These are phyloP conservation scores for Minunthozetes semirufus DNA, from an alignment of 2,888 invertebrate genomes.

Conservation along the genomic window DNA sequence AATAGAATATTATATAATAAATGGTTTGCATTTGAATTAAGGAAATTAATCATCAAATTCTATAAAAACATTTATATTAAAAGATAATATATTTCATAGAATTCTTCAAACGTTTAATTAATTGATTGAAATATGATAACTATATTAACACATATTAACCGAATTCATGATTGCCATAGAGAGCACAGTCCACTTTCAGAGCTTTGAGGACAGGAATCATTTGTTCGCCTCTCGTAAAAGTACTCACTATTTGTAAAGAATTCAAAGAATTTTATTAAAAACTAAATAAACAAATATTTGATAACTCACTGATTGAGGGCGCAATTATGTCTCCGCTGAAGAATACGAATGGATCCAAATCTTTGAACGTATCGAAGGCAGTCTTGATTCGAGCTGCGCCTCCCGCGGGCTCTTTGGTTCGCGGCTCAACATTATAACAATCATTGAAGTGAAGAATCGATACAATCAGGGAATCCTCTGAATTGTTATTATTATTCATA, in stretches of 20 bases:
- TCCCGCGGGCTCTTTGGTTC: slow-evolving; percentile 60
- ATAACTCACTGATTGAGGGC: slow-evolving; percentile 57
- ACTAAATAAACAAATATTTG: no score
- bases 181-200: slow-evolving; percentile 74
- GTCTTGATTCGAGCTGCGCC: slow-evolving; percentile 77
- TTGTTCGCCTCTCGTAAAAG: slow-evolving; percentile 83
- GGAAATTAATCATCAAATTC: no score
- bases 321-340: slow-evolving; percentile 87
- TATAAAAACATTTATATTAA: no score
- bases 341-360: slow-evolving; percentile 66
- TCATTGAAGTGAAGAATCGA: slow-evolving; percentile 77
- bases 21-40: no score
- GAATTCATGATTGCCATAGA: slow-evolving; percentile 88
- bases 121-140: no score
- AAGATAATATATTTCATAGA: neutral
- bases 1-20: no score
- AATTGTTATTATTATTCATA: neutral
- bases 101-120: no score
- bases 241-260: slow-evolving; percentile 68
- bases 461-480: neutral
- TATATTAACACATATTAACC: slow-evolving; percentile 61
- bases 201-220: slow-evolving; percentile 83
- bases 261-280: no score
- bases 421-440: slow-evolving; percentile 80
- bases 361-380: slow-evolving; percentile 67